Base-by-base conservation (phyloP, 2,113 vertebrate genomes). In the Etheostoma spectabile region DNA sequence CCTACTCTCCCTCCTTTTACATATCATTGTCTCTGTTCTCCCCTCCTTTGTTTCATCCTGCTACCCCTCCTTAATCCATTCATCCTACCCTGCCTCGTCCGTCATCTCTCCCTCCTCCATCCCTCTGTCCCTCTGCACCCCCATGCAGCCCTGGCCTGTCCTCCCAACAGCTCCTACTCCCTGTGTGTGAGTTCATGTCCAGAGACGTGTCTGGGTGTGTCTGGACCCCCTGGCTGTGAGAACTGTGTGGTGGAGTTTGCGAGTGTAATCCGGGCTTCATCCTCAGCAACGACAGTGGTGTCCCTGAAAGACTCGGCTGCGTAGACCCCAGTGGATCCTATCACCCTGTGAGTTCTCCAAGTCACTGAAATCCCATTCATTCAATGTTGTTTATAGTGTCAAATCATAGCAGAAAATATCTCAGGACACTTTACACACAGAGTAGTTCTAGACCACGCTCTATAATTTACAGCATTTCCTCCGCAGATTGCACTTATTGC, bases 161-260 rank as follows among this genome's bases (percentile, higher is more conserved):
- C 95, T 0, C 77, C 89, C 16, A 94, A 97, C 83, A 97, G 96
- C 90, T 94, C 87, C 55, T 96, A 97, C 85, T 92, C 94, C 1
- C 77, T 96, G 33, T 96, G 95, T 52, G 89, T 92, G 82, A 95
- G 87, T 19, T 81, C 86, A 0, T 96, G 95, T 78, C 95, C 96
- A 0, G 94, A 93, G 85, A 95, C 95, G 0, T 96, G 96, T 65
- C 62, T 93, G 45, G 93, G 92, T 7, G 71, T 82, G 57, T 83
- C 63, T 1, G 90, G 92, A 10, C 80, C 88, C 0, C 71, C 90
- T 0, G 95, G 95, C 71, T 94, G 94, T 30, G 69, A 80, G 27
- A 70, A 92, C 1, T 90, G 46, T 96, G 94, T 67, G 93, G 95
- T 65, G 95, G 96, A 82, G 95, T 95, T 0, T 96, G 96, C 52